phyloP scores from a whole-genome alignment of 2,888 invertebrate species.

The Cosmia trapezina region DNA sequence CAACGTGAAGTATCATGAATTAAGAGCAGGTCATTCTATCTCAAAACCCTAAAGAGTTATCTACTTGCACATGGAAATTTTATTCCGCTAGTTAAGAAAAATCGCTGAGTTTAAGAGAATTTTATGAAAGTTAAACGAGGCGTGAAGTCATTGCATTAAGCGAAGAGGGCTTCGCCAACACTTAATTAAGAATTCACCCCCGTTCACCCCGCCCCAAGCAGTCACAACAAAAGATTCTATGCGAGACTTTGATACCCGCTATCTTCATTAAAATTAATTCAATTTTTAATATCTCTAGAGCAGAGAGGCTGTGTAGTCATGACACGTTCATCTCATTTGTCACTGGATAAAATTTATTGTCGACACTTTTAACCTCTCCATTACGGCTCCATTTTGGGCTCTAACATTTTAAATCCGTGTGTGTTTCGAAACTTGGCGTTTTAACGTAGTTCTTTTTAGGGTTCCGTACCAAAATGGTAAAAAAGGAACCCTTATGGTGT shows the following conservation, averaged over 20 bases:
- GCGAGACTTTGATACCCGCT: slow-evolving; percentile 74
- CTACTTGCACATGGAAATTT: slow-evolving; percentile 74
- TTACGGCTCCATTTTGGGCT: slow-evolving; percentile 55
- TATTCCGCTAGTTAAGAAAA: slow-evolving; percentile 84
- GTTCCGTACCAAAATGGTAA: too few relatives aligned
- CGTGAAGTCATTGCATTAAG: slow-evolving; percentile 89
- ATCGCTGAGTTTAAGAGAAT: slow-evolving; percentile 88
- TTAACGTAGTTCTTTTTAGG: slow-evolving; percentile 17
- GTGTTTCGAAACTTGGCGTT: slow-evolving; percentile 26
- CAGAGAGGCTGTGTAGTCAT: slow-evolving; percentile 61
- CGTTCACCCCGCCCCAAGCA: slow-evolving; percentile 74
- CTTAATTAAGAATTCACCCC: slow-evolving; percentile 89
- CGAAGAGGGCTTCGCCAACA: slow-evolving; percentile 87
- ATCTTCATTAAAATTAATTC: slow-evolving; percentile 86
- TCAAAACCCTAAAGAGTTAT: slow-evolving; percentile 52
- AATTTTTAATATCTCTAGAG: slow-evolving; percentile 81
- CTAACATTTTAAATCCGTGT: slow-evolving; percentile 47
- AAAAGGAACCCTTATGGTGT: too few relatives aligned
- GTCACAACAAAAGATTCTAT: slow-evolving; percentile 87
- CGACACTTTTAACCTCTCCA: slow-evolving; percentile 56
- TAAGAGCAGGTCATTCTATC: slow-evolving; percentile 37
- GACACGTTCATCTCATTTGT: slow-evolving; percentile 78
- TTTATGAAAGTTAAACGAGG: slow-evolving; percentile 90
- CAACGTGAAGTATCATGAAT: slow-evolving; percentile 17
- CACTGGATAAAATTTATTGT: slow-evolving; percentile 72